Evolutionary conservation across 2,888 invertebrate species (phyloP).

Genomic region (Timema cristinae): DNA sequence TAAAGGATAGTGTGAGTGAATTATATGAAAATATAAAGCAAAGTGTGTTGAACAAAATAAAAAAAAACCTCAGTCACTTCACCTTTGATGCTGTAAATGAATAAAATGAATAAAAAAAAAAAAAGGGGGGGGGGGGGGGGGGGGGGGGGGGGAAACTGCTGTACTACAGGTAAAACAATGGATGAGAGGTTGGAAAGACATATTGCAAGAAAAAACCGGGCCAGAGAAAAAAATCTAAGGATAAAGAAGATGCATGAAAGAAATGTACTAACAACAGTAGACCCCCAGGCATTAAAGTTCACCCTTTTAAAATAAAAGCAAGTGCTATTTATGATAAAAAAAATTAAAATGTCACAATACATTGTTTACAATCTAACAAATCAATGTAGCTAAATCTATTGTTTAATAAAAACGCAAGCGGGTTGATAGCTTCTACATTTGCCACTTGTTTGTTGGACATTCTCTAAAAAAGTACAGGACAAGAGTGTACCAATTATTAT

Average conservation of each 20-base stretch:
- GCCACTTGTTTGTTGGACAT: neutral
- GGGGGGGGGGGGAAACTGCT: too few species aligned
- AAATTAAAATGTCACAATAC: slow-evolving; percentile 4
- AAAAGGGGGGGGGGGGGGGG: too few species aligned
- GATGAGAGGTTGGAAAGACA: too few species aligned
- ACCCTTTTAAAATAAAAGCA: neutral
- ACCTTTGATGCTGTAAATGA: too few species aligned
- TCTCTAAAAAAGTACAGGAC: neutral
- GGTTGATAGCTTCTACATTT: neutral
- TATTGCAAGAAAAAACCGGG: neutral
- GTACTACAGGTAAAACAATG: too few species aligned
- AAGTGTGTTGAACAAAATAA: too few species aligned
- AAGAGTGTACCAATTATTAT: neutral
- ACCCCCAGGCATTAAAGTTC: neutral
- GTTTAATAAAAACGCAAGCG: slow-evolving; percentile 1
- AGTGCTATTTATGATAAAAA: neutral
- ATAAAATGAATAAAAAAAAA: too few species aligned
- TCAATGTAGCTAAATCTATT: neutral
- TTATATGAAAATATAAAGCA: too few species aligned
- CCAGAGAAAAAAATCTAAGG: neutral
- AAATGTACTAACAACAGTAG: neutral
- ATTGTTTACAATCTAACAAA: neutral
- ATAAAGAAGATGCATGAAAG: neutral
- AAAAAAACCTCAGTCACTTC: too few species aligned
- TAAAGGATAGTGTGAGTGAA: too few species aligned